Percentiles rank a stretch among this genome's conserved stretches.
Evolutionary conservation across 2,113 vertebrate genomes (phyloP).

Genomic region (Corydoras maculifer): DNA sequence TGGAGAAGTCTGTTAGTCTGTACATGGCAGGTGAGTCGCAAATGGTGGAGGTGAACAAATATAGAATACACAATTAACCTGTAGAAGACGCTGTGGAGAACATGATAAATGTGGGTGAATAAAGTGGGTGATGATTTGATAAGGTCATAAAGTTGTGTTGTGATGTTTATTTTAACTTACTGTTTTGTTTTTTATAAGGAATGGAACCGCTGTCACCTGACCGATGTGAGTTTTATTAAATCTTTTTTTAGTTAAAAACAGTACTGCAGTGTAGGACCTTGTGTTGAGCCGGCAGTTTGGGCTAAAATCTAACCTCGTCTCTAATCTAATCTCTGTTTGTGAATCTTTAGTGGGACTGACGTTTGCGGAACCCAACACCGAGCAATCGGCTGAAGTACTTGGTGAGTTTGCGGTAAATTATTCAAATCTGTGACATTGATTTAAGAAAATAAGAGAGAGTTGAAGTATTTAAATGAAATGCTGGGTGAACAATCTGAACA

Average conservation of each 20-base stretch:
- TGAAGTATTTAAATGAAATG: too few species aligned
- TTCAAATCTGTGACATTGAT: too few species aligned
- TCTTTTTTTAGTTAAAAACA: background rate
- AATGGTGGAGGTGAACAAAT: too few species aligned
- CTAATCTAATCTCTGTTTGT: background rate
- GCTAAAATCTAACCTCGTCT: background rate
- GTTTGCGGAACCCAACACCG: constrained; percentile 5
- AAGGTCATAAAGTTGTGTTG: background rate
- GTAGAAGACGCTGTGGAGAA: too few species aligned
- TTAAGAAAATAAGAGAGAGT: too few species aligned
- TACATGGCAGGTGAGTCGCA: constrained; percentile 26
- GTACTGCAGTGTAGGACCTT: background rate
- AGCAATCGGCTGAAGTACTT: constrained; percentile 11
- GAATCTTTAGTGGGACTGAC: background rate
- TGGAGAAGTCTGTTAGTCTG: constrained; percentile 23
- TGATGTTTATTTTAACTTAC: background rate
- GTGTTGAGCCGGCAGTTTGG: background rate
- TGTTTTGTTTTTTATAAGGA: constrained; percentile 2
- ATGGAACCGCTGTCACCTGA: constrained; percentile 21
- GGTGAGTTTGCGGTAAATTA: background rate
- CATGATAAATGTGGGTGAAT: background rate
- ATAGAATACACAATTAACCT: too few species aligned
- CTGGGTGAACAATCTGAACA: too few species aligned
- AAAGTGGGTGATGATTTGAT: background rate
- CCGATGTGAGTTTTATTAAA: constrained; percentile 14